Percentiles rank a stretch among this genome's conserved stretches.
phyloP scores from a whole-genome alignment of 53 echinoderm and acorn worm genomes.

The Hippasteria phrygiana region DNA sequence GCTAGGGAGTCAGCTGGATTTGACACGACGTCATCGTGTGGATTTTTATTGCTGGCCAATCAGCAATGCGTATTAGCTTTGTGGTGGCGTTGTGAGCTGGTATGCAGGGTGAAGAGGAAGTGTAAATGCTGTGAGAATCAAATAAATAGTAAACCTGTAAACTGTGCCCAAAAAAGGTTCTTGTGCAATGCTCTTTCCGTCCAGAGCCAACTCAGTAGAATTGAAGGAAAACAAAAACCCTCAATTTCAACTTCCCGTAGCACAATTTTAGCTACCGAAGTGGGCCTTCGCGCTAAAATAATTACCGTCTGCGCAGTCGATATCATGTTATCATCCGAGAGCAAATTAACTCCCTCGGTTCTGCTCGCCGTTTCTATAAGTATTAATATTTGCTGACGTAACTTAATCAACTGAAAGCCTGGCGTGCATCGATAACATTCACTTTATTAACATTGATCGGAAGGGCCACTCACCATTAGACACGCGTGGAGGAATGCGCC shows the following conservation, averaged over 20 bases:
- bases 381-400: slow-evolving; percentile 78
- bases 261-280: not conserved
- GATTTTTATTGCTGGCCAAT: too few species aligned
- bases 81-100: too few species aligned
- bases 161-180: too few species aligned
- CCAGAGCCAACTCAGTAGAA: too few species aligned
- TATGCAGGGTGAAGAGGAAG: too few species aligned
- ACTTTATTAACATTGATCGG: slow-evolving; percentile 73
- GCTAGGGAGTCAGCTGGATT: too few species aligned
- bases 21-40: too few species aligned
- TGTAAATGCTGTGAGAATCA: too few species aligned
- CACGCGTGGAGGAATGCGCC: not conserved
- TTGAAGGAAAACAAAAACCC: not conserved
- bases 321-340: slow-evolving; percentile 55
- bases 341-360: slow-evolving; percentile 57
- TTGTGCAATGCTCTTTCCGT: too few species aligned
- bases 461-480: slow-evolving; percentile 55
- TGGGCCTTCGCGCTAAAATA: slow-evolving; percentile 46
- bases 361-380: slow-evolving; percentile 1
- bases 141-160: too few species aligned
- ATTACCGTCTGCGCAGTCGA: slow-evolving; percentile 34
- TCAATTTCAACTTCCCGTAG: not conserved
- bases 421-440: slow-evolving; percentile 65
- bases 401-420: slow-evolving; percentile 64
- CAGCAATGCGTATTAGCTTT: too few species aligned